phyloP scores from a whole-genome alignment of 2,888 invertebrate genomes.

The Panzeria rudis region DNA sequence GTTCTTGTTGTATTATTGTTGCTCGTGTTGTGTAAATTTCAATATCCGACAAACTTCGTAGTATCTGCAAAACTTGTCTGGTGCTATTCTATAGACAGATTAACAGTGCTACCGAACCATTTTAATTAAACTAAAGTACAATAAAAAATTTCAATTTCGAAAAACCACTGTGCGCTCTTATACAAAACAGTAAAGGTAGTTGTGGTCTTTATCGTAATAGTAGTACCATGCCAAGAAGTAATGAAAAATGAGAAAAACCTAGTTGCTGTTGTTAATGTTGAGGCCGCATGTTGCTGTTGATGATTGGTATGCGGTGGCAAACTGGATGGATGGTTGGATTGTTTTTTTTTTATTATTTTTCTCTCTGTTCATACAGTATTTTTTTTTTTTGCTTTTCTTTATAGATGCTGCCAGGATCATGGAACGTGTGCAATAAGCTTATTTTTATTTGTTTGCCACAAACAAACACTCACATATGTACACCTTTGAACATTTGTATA shows the following conservation, averaged over 20 bases:
- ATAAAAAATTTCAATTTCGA: no score
- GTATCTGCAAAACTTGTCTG: no score
- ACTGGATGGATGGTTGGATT: slow-evolving; percentile 71
- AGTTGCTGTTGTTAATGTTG: slow-evolving; percentile 65
- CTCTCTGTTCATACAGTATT: slow-evolving; percentile 22
- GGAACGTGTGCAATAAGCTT: slow-evolving; percentile 72
- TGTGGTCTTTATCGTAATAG: slow-evolving; percentile 31
- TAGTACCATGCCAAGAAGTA: slow-evolving; percentile 36
- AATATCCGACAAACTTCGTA: no score
- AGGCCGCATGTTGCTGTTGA: slow-evolving; percentile 73
- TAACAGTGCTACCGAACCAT: no score
- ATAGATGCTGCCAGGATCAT: slow-evolving; percentile 70
- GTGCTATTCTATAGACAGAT: no score
- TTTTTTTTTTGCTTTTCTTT: slow-evolving; percentile 39
- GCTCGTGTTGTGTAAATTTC: no score
- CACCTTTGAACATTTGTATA: not conserved
- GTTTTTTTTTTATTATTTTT: slow-evolving; percentile 46
- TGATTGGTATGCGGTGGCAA: slow-evolving; percentile 73
- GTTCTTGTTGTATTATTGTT: no score
- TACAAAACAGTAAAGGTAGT: slow-evolving; percentile 14
- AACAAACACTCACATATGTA: not conserved
- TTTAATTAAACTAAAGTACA: no score
- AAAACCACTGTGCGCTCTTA: slow-evolving; percentile 33
- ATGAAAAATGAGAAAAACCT: slow-evolving; percentile 6
- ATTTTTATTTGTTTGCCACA: slow-evolving; percentile 61